A percentile compares a stretch with the other conserved stretches of the same genome.
Conservation (phyloP, 1,140 invertebrate genomes). For the Leptinotarsa texana region DNA sequence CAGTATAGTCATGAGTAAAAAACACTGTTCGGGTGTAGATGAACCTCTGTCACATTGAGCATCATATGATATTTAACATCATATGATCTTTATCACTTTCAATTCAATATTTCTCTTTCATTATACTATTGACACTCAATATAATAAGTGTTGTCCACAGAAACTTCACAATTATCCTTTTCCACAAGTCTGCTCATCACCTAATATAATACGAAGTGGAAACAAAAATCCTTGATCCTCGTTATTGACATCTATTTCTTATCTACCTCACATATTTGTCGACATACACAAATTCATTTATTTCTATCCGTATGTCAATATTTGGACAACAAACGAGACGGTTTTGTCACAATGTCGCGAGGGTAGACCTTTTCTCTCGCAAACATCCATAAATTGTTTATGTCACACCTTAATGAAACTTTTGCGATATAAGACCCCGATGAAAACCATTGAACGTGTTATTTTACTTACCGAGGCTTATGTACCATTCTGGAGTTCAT, state of each 20-base stretch:
- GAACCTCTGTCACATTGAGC: too few species aligned
- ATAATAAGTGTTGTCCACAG: too few species aligned
- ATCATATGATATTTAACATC: too few species aligned
- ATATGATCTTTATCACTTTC: too few species aligned
- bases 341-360: conserved; percentile 1
- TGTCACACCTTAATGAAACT: conserved; percentile 26
- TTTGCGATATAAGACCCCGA: conserved; percentile 10
- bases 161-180: too few species aligned
- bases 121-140: too few species aligned
- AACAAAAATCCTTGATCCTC: neutral
- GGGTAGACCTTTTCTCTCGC: neutral
- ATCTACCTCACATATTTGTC: neutral
- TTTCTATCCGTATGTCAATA: conserved; percentile 16
- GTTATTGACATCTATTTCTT: neutral
- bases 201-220: neutral
- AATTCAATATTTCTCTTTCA: too few species aligned
- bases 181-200: too few species aligned
- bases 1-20: too few species aligned
- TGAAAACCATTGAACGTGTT: neutral
- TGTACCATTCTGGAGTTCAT: neutral
- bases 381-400: conserved; percentile 29
- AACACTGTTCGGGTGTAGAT: too few species aligned
- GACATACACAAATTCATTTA: neutral
- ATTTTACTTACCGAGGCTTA: neutral
- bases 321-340: conserved; percentile 19